A percentile compares a stretch with the other conserved stretches of the same genome.
These are phyloP conservation scores for Parelbella ahira DNA, from an alignment of 2,888 invertebrate genomes.

Conservation along the genomic window DNA sequence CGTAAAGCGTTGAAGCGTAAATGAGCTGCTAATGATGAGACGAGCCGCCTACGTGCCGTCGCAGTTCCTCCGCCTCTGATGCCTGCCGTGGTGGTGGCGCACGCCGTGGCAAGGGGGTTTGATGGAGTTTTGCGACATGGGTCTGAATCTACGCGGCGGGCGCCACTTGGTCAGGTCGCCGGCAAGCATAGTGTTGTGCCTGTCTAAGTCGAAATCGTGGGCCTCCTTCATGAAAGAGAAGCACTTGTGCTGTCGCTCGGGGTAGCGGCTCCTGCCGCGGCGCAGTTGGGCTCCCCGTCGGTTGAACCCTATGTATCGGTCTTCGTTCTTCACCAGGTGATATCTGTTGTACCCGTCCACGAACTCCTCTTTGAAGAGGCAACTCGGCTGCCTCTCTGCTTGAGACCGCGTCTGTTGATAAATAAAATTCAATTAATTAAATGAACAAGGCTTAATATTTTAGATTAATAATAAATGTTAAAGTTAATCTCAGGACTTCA, in stretches of 20 bases:
- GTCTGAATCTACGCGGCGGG: constrained; percentile 67
- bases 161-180: constrained; percentile 68
- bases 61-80: constrained; percentile 71
- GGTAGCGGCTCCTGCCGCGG: constrained; percentile 59
- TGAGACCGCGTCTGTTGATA: constrained; percentile 73
- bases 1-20: constrained; percentile 76
- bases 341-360: constrained; percentile 83
- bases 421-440: too few species aligned
- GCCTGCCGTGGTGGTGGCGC: constrained; percentile 71
- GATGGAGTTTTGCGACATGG: constrained; percentile 60
- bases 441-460: too few species aligned
- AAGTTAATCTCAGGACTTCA: too few species aligned
- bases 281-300: constrained; percentile 79
- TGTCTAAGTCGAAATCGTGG: constrained; percentile 81
- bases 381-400: constrained; percentile 81
- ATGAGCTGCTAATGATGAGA: constrained; percentile 59
- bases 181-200: constrained; percentile 81
- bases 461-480: too few species aligned
- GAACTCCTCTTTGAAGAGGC: constrained; percentile 84
- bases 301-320: constrained; percentile 84
- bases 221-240: constrained; percentile 83
- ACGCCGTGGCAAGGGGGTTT: constrained; percentile 64
- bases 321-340: constrained; percentile 79
- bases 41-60: constrained; percentile 65
- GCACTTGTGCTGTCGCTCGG: constrained; percentile 76